These are phyloP conservation scores for Uropsilus gracilis DNA, from an alignment of 2,113 vertebrate species.

Conservation along the genomic window DNA sequence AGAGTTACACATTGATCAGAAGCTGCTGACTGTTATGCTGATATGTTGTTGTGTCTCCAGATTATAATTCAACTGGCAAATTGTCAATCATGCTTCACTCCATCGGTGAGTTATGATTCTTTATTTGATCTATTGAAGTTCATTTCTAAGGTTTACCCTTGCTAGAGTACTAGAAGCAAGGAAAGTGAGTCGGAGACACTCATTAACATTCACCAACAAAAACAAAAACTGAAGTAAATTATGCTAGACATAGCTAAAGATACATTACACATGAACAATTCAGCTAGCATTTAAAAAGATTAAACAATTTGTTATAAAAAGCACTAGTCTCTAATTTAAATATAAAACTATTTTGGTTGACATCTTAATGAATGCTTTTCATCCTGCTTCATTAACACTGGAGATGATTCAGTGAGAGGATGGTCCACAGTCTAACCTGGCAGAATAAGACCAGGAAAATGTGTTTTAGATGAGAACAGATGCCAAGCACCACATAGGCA, in stretches of 20 bases:
- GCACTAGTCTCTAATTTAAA: slow-evolving; percentile 29
- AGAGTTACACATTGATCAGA: background rate
- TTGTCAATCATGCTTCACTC: background rate
- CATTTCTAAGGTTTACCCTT: background rate
- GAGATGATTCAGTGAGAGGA: background rate
- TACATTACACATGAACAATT: background rate
- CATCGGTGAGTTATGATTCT: background rate
- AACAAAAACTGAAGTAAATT: background rate
- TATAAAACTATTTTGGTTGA: background rate
- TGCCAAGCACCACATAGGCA: background rate
- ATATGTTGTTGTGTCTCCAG: background rate
- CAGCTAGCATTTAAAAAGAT: background rate
- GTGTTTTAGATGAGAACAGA: background rate
- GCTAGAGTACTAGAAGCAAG: background rate
- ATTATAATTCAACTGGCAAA: background rate
- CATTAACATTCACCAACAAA: background rate
- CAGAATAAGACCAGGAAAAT: background rate
- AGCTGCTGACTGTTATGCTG: background rate
- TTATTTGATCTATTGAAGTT: background rate
- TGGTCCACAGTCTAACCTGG: background rate
- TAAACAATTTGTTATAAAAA: slow-evolving; percentile 32
- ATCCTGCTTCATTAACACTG: slow-evolving; percentile 1
- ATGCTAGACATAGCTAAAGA: background rate
- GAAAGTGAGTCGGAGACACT: background rate
- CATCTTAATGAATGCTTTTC: slow-evolving; percentile 24